These are phyloP conservation scores for Oncorhynchus masou DNA, from an alignment of 2,113 vertebrate species.

Conservation along the genomic window DNA sequence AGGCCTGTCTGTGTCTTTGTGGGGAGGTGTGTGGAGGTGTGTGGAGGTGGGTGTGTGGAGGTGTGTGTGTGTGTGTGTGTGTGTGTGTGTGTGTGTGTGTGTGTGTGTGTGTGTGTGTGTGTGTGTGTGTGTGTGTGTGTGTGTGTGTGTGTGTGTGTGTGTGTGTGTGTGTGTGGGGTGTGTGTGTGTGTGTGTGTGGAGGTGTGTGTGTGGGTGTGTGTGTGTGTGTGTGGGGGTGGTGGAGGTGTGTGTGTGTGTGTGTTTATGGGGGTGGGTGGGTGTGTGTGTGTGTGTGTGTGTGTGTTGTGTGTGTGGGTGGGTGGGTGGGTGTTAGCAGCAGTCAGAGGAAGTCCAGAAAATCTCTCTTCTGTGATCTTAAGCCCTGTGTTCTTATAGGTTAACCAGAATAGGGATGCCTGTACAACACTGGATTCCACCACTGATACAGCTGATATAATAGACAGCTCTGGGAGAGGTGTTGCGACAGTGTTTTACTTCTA, in stretches of 20 bases:
- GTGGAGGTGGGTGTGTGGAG: not conserved
- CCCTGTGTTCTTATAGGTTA: constrained; percentile 18
- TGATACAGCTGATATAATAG: not conserved
- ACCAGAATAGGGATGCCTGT: constrained; percentile 7
- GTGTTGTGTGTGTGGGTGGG: not conserved
- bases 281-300: not conserved
- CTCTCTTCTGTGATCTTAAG: not conserved
- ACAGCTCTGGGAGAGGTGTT: constrained; percentile 22
- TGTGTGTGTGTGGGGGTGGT: not conserved
- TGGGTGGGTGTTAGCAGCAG: no score
- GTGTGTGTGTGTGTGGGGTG: no score
- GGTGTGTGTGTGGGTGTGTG: not conserved
- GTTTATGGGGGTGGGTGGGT: no score
- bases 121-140: no score
- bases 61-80: not conserved
- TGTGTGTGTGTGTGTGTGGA: not conserved
- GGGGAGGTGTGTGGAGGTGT: not conserved
- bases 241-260: no score
- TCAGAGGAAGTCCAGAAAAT: constrained; percentile 9
- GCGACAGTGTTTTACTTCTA: not conserved
- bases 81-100: no score
- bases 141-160: no score
- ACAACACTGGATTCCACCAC: not conserved
- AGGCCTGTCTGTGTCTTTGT: constrained; percentile 42
- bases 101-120: no score